A percentile compares a stretch with the other conserved stretches of the same genome.
Conservation (phyloP, 2,797 vertebrate species). For the Alcedo quadribrachys region DNA sequence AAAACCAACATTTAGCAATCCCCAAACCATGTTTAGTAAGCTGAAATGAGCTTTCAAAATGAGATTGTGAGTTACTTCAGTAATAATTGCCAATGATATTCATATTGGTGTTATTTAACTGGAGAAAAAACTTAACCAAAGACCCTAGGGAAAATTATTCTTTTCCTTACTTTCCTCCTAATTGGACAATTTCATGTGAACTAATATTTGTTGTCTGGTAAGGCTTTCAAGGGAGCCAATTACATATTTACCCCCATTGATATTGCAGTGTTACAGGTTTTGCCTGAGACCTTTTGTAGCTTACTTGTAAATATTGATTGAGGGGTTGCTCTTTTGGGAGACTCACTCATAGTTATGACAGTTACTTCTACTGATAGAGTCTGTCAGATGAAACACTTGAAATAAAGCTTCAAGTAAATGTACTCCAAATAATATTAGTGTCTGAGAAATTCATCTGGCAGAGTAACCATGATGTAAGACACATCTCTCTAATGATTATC, state of each 20-base stretch:
- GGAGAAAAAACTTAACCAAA: not conserved
- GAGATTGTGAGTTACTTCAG: conserved; percentile 11
- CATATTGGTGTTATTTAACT: conserved; percentile 31
- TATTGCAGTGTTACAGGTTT: conserved; percentile 46
- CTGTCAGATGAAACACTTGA: conserved; percentile 15
- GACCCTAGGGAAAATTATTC: conserved; percentile 46
- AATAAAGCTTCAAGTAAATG: conserved; percentile 6
- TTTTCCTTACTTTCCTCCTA: conserved; percentile 52
- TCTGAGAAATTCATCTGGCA: not conserved
- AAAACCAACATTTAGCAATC: not conserved
- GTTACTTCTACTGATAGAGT: conserved; percentile 38
- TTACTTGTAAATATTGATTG: conserved; percentile 70
- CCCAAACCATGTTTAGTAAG: not conserved
- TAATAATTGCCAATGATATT: conserved; percentile 62
- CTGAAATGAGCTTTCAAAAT: not conserved
- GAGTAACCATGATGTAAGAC: not conserved
- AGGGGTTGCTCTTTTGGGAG: conserved; percentile 49
- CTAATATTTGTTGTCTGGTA: conserved; percentile 63
- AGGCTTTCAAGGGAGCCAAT: conserved; percentile 74
- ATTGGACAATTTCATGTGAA: conserved; percentile 67
- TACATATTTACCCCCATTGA: conserved; percentile 38
- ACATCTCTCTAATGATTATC: not conserved
- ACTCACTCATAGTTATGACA: not conserved
- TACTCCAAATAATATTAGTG: not conserved
- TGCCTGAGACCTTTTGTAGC: conserved; percentile 35